Base-by-base conservation (phyloP, 1,140 invertebrate genomes). In the Atta cephalotes region DNA sequence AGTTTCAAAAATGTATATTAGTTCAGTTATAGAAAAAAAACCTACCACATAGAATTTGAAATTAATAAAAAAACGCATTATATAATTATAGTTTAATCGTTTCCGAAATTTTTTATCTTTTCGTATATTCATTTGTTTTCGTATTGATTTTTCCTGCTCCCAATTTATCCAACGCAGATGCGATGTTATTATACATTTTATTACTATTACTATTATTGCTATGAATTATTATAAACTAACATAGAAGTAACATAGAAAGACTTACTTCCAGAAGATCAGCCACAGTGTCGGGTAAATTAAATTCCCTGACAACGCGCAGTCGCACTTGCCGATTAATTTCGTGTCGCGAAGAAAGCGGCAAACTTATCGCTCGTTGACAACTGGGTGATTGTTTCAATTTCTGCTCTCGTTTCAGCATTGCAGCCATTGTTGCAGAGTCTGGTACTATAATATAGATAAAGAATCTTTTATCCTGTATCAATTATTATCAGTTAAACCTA, bases 251-350 rank as follows among this genome's bases (percentile, higher is more conserved):
- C 28, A 49, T 28, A 45, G 6, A 66, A 80, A 76, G 66, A 95
- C 93, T 94, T 80, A 96, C 96, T 92, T 98, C 97, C 45, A 98
- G 94, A 63, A 98, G 96, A 94, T 99, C 98, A 0, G 98, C 98
- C 14, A 98, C 98, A 10, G 97, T 96, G 94, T 99, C 99, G 0
- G 99, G 99, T 58, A 99, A 96, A 93, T 98, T 98, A 94, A 99
- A 98, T 94, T 99, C 98, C 53, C 99, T 96, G 0, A 99, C 98
- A 1, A 99, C 98, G 7, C 98, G 96, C 82, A 99, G 94, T 65
- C 98, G 97, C 49, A 99, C 97, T 96, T 98, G 97, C 65, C 97
- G 95, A 89, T 97, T 97, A 66, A 98, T 97, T 92, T 98, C 97
- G 71, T 97, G 96, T 25, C 97, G 96, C 82, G 98, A 98, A 7